Conservation (phyloP, 1,140 invertebrate genomes). For the Globodera ellingtonae region DNA sequence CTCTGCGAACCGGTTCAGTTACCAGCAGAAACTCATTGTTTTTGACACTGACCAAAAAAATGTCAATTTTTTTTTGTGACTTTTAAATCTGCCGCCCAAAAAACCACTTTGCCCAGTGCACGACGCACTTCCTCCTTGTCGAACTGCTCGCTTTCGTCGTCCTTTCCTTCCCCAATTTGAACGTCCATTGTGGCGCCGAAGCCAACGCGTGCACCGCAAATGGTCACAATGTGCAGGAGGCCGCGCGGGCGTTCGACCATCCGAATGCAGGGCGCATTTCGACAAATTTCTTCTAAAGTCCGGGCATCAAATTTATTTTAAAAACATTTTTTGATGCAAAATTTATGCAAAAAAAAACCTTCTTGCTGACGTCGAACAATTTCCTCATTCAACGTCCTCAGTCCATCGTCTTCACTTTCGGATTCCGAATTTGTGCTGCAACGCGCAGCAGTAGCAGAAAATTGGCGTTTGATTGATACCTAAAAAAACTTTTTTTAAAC, state of each 20-base stretch:
- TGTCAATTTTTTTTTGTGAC: too few relatives aligned
- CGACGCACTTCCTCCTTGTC: background rate
- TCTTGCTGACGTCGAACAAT: slow-evolving; percentile 2
- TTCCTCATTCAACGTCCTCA: background rate
- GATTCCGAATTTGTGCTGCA: background rate
- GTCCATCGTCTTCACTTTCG: background rate
- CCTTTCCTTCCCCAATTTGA: slow-evolving; percentile 11
- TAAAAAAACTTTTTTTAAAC: too few relatives aligned
- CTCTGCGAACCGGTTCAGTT: too few relatives aligned
- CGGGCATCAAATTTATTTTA: background rate
- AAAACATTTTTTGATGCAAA: background rate
- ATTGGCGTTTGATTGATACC: too few relatives aligned
- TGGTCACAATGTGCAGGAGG: slow-evolving; percentile 24
- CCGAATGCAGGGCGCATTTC: slow-evolving; percentile 26
- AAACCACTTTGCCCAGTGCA: background rate
- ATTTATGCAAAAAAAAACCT: background rate
- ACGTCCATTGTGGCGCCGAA: slow-evolving; percentile 21
- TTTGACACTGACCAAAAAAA: too few relatives aligned
- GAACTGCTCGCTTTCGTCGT: background rate
- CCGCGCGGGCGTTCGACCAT: slow-evolving; percentile 17
- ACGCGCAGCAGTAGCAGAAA: too few relatives aligned
- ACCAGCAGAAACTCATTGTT: too few relatives aligned
- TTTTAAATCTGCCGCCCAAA: background rate
- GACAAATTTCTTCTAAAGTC: background rate
- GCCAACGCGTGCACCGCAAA: slow-evolving; percentile 20